A percentile compares a stretch with the other conserved stretches of the same genome.
Evolutionary conservation across 2,888 invertebrate species (phyloP).

Genomic region (Hermaeophaga mercurialis): DNA sequence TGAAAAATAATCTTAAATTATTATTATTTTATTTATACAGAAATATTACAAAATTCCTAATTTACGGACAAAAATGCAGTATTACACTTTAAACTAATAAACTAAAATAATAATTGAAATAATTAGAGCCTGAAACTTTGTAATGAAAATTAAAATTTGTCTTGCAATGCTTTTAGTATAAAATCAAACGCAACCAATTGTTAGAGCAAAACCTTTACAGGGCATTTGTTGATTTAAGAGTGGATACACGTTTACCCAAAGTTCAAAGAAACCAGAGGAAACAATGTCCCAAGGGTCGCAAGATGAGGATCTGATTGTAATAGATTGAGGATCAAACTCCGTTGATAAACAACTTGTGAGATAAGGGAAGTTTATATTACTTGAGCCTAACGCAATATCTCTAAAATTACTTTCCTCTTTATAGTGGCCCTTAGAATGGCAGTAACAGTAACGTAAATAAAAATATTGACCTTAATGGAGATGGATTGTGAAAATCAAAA

Average conservation of each 20-base stretch:
- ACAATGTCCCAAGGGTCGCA: constrained; percentile 9
- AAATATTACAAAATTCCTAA: too few relatives aligned
- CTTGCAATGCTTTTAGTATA: too few relatives aligned
- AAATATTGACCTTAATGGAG: too few relatives aligned
- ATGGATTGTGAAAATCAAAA: too few relatives aligned
- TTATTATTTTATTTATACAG: too few relatives aligned
- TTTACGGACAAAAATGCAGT: too few relatives aligned
- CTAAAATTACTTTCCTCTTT: neutral
- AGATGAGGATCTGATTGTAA: constrained; percentile 4
- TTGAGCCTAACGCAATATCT: neutral
- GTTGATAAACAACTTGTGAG: constrained; percentile 13
- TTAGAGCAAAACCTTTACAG: neutral
- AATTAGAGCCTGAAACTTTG: too few relatives aligned
- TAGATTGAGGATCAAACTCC: constrained; percentile 13
- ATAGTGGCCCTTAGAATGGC: neutral
- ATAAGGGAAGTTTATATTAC: neutral
- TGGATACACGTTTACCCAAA: neutral
- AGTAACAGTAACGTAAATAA: neutral
- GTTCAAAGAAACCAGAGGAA: constrained; percentile 5
- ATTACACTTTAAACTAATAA: too few relatives aligned
- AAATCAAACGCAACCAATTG: too few relatives aligned
- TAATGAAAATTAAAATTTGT: too few relatives aligned
- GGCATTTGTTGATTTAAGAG: neutral
- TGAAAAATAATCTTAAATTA: too few relatives aligned
- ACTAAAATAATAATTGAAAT: too few relatives aligned